Conservation (phyloP, 2,888 invertebrate species). For the Agrochola litura region DNA sequence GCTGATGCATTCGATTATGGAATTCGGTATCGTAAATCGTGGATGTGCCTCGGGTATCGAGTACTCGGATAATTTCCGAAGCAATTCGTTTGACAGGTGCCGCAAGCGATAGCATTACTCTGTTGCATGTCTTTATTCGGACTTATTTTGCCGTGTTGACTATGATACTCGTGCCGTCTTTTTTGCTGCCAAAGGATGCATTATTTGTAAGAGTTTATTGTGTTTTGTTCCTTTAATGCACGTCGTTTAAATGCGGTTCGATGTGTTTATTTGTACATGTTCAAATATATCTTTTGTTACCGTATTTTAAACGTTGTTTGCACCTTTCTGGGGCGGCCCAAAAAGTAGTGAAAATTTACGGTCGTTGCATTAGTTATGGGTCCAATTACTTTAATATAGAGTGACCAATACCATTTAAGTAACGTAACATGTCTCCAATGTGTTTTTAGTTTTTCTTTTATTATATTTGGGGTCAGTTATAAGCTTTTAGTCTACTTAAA, state of each 20-base stretch:
- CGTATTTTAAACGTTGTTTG: conserved; percentile 35
- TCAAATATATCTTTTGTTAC: conserved; percentile 35
- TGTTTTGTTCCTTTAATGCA: conserved; percentile 43
- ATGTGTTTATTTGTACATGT: conserved; percentile 45
- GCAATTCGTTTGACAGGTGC: conserved; percentile 74
- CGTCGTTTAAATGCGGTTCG: conserved; percentile 51
- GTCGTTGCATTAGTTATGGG: conserved; percentile 15
- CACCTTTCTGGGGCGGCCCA: conserved; percentile 32
- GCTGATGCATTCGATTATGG: conserved; percentile 69
- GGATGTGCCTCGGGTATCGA: conserved; percentile 62
- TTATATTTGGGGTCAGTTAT: not conserved
- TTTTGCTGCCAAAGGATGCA: conserved; percentile 48
- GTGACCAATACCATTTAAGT: conserved; percentile 3
- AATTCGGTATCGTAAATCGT: conserved; percentile 68
- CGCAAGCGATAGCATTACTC: conserved; percentile 69
- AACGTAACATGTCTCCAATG: not conserved
- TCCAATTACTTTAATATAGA: conserved; percentile 18
- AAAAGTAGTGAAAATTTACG: conserved; percentile 29
- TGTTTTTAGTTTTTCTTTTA: not conserved
- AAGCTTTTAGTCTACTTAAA: not conserved
- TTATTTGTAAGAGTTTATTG: conserved; percentile 55
- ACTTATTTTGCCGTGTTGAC: conserved; percentile 57
- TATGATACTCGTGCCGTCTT: conserved; percentile 55
- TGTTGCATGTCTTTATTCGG: conserved; percentile 75
- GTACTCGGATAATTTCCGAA: conserved; percentile 69